Base-by-base conservation (phyloP, 2,888 invertebrate genomes). In the Patella pellucida region DNA sequence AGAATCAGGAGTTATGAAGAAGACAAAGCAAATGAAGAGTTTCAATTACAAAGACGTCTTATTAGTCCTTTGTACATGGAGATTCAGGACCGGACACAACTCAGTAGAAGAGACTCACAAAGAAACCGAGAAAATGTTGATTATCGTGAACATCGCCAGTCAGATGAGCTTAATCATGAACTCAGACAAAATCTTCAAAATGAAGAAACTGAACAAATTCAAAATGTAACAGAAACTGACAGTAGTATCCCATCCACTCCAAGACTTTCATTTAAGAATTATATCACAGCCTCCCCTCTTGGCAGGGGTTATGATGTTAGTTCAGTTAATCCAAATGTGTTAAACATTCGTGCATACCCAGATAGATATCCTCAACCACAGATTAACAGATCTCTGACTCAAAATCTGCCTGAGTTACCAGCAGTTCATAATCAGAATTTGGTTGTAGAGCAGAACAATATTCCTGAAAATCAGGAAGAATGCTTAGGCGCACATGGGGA, bases 11-110 rank as follows among this genome's bases (percentile, higher is more conserved):
- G 69, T 15, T 56, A 68, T 68, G 69, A 41, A 7, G 69, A 69
- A 31, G 75, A 76, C 62, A 76, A 74, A 52, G 76, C 75, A 31
- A 73, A 78, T 75, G 79, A 80, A 23, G 41, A 41, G 41, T 41
- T 41, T 41, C 41, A 41, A 9, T 41, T 41, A 41, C 41, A 41
- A 41, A 41, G 41, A 41, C 41, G 41, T 41, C 41, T 41, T 41
- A 41, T 41, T 41, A 41, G 41, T 41, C 41, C 41, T 41, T 41
- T 41, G 41, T 41, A 41, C 9, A 41, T 41, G 41, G 41, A 41
- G 41, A 41, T 41, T 41, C 19, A 62, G 23, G 19, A 19, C 14
- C 23, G 62, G 23, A 11, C 19, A 23, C 62, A 62, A 23, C 19
- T 62, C 19, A 14, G 11, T 23, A 62, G 23, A 23, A 23, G 23